These are phyloP conservation scores for Diaprepes abbreviatus DNA, from an alignment of 2,888 invertebrate species.

Conservation along the genomic window DNA sequence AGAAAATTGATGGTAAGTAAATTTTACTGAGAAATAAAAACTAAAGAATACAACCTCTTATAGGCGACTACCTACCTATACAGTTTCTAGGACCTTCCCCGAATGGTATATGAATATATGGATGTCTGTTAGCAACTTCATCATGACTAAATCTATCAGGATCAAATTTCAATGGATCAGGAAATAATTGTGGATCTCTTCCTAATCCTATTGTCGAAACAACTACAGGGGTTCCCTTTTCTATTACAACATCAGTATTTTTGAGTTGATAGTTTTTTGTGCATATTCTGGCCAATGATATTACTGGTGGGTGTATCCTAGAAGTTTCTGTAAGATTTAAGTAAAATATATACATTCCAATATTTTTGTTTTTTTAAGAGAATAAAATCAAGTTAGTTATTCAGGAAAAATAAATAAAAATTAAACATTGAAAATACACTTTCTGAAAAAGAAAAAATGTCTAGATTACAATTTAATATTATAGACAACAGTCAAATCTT, in stretches of 20 bases:
- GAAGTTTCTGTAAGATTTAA: slow-evolving; percentile 51
- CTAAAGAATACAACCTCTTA: too few species aligned
- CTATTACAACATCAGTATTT: slow-evolving; percentile 51
- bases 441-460: too few species aligned
- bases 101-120: slow-evolving; percentile 53
- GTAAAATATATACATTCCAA: too few species aligned
- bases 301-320: slow-evolving; percentile 52
- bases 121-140: slow-evolving; percentile 45
- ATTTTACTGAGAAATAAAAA: too few species aligned
- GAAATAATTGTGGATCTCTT: slow-evolving; percentile 54
- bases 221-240: slow-evolving; percentile 52
- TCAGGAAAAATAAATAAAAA: too few species aligned
- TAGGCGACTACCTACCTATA: slow-evolving; percentile 50
- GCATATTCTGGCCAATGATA: slow-evolving; percentile 50
- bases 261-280: slow-evolving; percentile 54
- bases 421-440: too few species aligned
- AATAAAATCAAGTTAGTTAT: too few species aligned
- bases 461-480: too few species aligned
- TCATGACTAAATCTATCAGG: slow-evolving; percentile 55
- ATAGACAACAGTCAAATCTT: too few species aligned
- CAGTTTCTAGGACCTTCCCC: slow-evolving; percentile 54
- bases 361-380: too few species aligned
- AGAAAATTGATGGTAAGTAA: too few species aligned
- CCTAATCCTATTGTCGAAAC: slow-evolving; percentile 52
- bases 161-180: slow-evolving; percentile 54